Percentiles rank a stretch among this genome's conserved stretches.
Evolutionary conservation across 2,113 vertebrate species (phyloP).

Genomic region (Oophaga pumilio): DNA sequence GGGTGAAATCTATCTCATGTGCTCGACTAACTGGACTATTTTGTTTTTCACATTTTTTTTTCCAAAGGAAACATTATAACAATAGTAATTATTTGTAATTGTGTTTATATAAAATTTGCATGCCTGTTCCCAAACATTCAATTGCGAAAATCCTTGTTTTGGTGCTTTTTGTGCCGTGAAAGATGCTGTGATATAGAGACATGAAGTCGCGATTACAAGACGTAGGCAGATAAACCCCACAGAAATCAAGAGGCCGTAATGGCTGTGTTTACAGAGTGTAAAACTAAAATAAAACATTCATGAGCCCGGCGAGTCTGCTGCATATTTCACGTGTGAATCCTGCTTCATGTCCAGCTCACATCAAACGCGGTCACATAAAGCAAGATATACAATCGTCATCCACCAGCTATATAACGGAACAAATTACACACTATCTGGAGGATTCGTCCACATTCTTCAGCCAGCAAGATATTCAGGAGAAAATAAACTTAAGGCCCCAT

Average conservation of each 20-base stretch:
- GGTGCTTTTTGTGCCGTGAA: not conserved
- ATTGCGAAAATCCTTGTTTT: not conserved
- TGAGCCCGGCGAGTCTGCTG: not conserved
- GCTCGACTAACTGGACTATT: too few relatives aligned
- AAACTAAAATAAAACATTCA: slow-evolving; percentile 41
- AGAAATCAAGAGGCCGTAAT: not conserved
- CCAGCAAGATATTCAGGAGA: not conserved
- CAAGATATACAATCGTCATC: not conserved
- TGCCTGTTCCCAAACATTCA: not conserved
- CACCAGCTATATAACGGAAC: not conserved
- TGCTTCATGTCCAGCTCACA: slow-evolving; percentile 20
- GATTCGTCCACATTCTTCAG: not conserved
- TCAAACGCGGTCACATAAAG: not conserved
- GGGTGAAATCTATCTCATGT: too few relatives aligned
- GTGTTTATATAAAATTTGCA: not conserved
- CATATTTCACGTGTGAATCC: slow-evolving; percentile 42
- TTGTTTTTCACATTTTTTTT: not conserved
- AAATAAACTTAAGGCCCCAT: not conserved
- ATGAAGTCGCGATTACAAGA: slow-evolving; percentile 13
- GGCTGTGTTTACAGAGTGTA: slow-evolving; percentile 28
- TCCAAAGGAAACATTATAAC: not conserved
- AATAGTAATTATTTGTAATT: slow-evolving; percentile 4
- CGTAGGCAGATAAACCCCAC: slow-evolving; percentile 1
- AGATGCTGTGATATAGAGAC: slow-evolving; percentile 4
- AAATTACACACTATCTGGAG: not conserved